Evolutionary conservation across 1,140 invertebrate genomes (phyloP).

Genomic region (Drosophila nasuta): DNA sequence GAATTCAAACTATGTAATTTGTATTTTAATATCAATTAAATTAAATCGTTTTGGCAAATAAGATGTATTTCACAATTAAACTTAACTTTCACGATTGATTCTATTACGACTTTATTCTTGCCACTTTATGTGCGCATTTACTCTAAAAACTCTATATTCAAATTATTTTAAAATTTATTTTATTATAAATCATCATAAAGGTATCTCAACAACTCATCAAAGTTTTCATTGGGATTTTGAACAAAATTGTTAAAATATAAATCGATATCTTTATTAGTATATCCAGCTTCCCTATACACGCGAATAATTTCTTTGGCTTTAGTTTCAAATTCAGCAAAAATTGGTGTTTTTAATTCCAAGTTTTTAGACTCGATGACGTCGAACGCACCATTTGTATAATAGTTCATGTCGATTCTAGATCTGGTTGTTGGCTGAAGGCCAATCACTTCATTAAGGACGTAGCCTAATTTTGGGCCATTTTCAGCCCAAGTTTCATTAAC

Average conservation of each 20-base stretch:
- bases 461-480: neutral
- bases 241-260: neutral
- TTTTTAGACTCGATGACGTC: neutral
- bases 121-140: too few relatives aligned
- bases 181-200: too few relatives aligned
- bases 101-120: too few relatives aligned
- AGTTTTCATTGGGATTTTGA: neutral
- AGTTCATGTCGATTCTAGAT: neutral
- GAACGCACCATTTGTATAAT: neutral
- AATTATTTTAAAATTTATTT: too few relatives aligned
- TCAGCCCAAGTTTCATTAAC: neutral
- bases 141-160: too few relatives aligned
- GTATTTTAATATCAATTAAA: too few relatives aligned
- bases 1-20: too few relatives aligned
- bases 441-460: neutral
- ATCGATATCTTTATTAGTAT: neutral
- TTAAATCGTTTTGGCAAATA: too few relatives aligned
- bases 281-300: neutral
- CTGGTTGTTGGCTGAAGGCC: too few relatives aligned
- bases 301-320: neutral
- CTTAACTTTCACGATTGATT: too few relatives aligned
- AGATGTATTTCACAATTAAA: too few relatives aligned
- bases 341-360: neutral
- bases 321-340: neutral
- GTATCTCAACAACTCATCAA: rapidly evolving